These are phyloP conservation scores for Bostrychus sinensis DNA, from an alignment of 2,113 vertebrate genomes.

Conservation along the genomic window DNA sequence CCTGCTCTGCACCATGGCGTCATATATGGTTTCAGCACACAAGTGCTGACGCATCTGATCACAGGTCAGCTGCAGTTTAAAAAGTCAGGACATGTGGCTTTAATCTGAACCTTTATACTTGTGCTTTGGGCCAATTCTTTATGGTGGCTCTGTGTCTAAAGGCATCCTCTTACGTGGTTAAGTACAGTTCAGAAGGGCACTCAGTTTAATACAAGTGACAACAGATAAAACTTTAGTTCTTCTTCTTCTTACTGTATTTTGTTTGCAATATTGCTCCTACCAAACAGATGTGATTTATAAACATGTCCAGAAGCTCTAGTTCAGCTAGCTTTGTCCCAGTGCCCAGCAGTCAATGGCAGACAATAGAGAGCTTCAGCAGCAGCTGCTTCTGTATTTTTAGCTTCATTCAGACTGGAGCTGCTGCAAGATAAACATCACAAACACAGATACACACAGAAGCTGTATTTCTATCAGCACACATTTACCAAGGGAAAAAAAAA, in stretches of 20 bases:
- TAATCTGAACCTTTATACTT: neutral
- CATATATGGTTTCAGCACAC: neutral
- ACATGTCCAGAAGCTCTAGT: neutral
- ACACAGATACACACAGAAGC: conserved; percentile 9
- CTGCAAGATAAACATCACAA: conserved; percentile 26
- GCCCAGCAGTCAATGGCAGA: conserved; percentile 1
- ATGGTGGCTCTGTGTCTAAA: neutral
- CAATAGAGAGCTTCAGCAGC: conserved; percentile 22
- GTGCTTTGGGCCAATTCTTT: neutral
- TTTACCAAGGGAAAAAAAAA: no score
- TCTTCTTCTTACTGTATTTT: neutral
- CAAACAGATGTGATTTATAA: neutral
- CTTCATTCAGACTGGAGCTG: conserved; percentile 25
- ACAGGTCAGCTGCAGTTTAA: conserved; percentile 1
- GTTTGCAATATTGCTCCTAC: no score
- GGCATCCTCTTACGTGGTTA: neutral
- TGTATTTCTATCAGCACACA: no score
- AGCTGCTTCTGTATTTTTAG: conserved; percentile 45
- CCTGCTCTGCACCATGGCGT: neutral
- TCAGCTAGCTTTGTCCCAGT: neutral
- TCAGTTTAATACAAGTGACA: no score
- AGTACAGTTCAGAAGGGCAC: no score
- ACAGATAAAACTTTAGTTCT: no score
- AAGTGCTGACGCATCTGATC: neutral
- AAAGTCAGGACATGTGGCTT: neutral